Evolutionary conservation across 2,113 vertebrate genomes (phyloP).

Genomic region (Calypte anna): DNA sequence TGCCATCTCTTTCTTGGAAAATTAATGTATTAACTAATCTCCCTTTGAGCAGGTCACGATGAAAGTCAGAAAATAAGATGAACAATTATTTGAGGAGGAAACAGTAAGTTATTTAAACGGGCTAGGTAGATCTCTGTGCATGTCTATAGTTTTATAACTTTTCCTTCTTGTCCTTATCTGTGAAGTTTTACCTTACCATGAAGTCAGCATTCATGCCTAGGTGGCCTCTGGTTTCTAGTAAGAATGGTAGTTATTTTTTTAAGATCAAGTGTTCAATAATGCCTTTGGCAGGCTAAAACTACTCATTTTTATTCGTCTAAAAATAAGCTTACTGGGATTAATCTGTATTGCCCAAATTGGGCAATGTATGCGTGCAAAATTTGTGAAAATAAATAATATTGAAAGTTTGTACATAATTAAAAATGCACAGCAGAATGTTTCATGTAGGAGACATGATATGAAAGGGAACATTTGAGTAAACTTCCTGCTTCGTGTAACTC

Average conservation of each 20-base stretch:
- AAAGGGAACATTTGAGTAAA: neutral
- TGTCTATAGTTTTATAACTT: neutral
- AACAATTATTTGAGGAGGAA: neutral
- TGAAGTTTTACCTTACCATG: neutral
- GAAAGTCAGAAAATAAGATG: neutral
- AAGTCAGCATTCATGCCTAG: neutral
- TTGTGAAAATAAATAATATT: neutral
- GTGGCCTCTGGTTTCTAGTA: neutral
- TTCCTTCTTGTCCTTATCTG: neutral
- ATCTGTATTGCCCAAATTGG: neutral
- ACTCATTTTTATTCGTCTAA: neutral
- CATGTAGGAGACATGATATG: neutral
- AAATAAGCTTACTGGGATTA: neutral
- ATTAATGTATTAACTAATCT: neutral
- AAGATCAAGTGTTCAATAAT: neutral
- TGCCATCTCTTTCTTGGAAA: neutral
- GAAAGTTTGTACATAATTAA: neutral
- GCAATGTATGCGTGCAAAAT: neutral
- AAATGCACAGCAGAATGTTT: neutral
- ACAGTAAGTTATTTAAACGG: neutral
- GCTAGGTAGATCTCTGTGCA: neutral
- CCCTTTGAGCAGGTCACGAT: neutral
- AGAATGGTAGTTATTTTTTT: neutral
- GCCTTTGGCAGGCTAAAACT: neutral
- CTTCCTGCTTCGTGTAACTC: neutral